Evolutionary conservation across 2,113 vertebrate genomes (phyloP), one percentile per base, ranked within the genome.

Genomic region (Scomber scombrus): DNA sequence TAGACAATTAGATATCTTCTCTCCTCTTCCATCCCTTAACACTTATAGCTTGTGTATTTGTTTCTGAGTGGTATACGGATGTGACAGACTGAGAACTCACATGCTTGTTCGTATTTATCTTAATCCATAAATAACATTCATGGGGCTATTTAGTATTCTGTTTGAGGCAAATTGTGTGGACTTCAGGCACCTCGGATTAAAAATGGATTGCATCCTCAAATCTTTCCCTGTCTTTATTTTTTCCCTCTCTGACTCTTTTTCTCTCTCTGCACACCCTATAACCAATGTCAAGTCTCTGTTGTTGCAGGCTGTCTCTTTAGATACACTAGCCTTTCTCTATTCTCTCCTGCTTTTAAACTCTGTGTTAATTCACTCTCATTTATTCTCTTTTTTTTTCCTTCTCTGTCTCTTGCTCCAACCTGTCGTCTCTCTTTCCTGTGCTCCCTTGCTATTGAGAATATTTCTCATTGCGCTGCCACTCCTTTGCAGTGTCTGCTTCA

Each of bases 401-500:
- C 56, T n/a, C 8, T 12, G 0, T 70, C 18, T 78, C 26, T 52
- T 47, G 16, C 29, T 50, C 68, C 18, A 19, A 29, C 71, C 52
- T 31, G 29, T 71, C 15, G 14, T 70, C 49, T 91, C 73, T 18
- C 58, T 77, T 79, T 43, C 63, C 55, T 43, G n/a, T 7, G 49
- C 70, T 63, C 13, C 5, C 67, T 81, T 34, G 6, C 80, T 52
- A 60, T 64, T 14, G 9, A 58, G 63, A 82, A n/a, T 82, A 81
- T 64, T 57, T 64, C 79, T 75, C 52, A 62, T 78, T 51, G 71
- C 82, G 21, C 2, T 12, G 66, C 18, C 7, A 50, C 71, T 92
- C 79, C 75, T 90, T 93, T 84, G 80, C 87, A 47, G 78, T 78
- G 88, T 87, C 91, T 68, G 54, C 78, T 75, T 91, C 70, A 68